These are phyloP conservation scores for Drosophila baimaii DNA, from an alignment of 1,140 invertebrate genomes.

Conservation along the genomic window DNA sequence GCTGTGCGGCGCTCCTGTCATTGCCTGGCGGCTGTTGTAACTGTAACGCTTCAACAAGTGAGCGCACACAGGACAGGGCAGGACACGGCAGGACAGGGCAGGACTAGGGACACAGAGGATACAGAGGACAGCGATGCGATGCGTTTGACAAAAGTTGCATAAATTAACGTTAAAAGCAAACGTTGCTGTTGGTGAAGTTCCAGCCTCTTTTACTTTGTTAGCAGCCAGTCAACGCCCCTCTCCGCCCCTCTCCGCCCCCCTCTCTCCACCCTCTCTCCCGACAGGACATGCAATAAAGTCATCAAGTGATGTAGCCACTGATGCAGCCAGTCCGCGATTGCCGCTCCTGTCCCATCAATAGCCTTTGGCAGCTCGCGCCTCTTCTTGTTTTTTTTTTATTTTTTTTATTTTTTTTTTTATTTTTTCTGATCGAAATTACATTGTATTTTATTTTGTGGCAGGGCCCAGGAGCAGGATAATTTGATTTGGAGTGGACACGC, in stretches of 20 bases:
- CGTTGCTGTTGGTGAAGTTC: slow-evolving; percentile 45
- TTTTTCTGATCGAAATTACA: slow-evolving; percentile 16
- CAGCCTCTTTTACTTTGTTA: slow-evolving; percentile 72
- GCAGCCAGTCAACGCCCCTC: slow-evolving; percentile 31
- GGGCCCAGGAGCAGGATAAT: slow-evolving; percentile 19
- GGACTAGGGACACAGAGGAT: too few species aligned
- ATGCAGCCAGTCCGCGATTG: slow-evolving; percentile 27
- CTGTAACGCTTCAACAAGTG: slow-evolving; percentile 50
- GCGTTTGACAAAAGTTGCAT: slow-evolving; percentile 80
- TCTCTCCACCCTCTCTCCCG: too few species aligned
- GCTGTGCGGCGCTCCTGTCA: slow-evolving; percentile 6
- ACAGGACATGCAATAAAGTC: slow-evolving; percentile 74
- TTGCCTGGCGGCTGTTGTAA: slow-evolving; percentile 27
- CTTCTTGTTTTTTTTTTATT: slow-evolving; percentile 20
- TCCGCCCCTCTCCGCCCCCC: too few species aligned
- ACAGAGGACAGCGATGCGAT: background rate
- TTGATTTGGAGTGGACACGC: slow-evolving; percentile 36
- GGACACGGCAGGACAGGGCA: background rate
- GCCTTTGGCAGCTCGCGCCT: slow-evolving; percentile 26
- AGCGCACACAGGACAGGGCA: slow-evolving; percentile 23
- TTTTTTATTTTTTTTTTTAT: too few species aligned
- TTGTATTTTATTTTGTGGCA: slow-evolving; percentile 3
- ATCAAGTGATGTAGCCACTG: slow-evolving; percentile 72
- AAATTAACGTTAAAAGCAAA: slow-evolving; percentile 81
- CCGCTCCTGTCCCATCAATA: background rate